These are phyloP conservation scores for Chaetodon trifascialis DNA, from an alignment of 2,113 vertebrate genomes.

Conservation along the genomic window DNA sequence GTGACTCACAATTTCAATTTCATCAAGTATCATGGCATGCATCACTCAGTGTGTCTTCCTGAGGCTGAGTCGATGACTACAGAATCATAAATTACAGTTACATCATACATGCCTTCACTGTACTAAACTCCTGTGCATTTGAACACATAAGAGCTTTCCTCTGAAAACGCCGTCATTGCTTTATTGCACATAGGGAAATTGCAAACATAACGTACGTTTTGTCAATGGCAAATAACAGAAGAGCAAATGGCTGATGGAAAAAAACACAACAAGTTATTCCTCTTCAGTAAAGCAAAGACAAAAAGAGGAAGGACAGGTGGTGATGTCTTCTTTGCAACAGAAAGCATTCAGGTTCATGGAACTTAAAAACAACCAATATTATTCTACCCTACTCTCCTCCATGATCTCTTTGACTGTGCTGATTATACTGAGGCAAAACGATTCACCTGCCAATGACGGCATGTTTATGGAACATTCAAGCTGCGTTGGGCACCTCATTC, in stretches of 20 bases:
- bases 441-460: too few relatives aligned
- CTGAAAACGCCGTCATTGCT: neutral
- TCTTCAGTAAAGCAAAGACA: neutral
- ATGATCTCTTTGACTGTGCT: neutral
- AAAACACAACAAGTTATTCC: neutral
- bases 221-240: neutral
- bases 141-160: neutral
- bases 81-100: neutral
- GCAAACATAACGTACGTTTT: neutral
- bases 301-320: neutral
- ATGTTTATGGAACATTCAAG: neutral
- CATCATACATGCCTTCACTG: neutral
- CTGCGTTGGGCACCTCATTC: neutral
- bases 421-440: too few relatives aligned
- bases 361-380: neutral
- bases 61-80: neutral
- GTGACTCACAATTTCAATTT: constrained; percentile 68
- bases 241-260: neutral
- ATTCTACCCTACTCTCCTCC: too few relatives aligned
- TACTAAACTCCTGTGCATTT: neutral
- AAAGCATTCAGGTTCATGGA: neutral
- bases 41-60: neutral
- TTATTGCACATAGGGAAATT: neutral
- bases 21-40: constrained; percentile 5
- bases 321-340: neutral